Base-by-base conservation (phyloP, 2,888 invertebrate species). In the Caenorhabditis auriculariae region DNA sequence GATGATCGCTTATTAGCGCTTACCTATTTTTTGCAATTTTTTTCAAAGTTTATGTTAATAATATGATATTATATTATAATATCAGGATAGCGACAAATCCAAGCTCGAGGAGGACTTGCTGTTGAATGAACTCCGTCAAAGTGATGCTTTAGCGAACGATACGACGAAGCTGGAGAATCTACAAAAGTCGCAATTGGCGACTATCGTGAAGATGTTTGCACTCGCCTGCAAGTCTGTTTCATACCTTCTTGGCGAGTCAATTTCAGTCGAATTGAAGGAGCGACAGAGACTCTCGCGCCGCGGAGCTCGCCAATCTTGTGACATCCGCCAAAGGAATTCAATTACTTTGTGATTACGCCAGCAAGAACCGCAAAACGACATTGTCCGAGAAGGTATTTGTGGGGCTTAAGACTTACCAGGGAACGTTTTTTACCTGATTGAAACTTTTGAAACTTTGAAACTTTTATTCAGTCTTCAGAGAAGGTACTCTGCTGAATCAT, bases 171-270 rank as follows among this genome's bases (percentile, higher is more conserved):
- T 27, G 5, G 19, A 6, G 41, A 42, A 4, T 45, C 55, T 62
- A 2, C 24, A 47, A 3, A 38, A 44, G 3, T 12, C 24, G 12
- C 69, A 72, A 44, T 52, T 63, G 21, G 51, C 48, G 35, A 39
- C 51, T 0, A 45, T 77, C 21, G 49, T 75, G 26, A 75, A 76
- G 32, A 54, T 78, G 2, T 77, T 77, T 50, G 73, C 76, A 4
- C 47, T 65, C n/a, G 60, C 64, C 2, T 56, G 38, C n/a, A 49
- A 39, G 38, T 49, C 23, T 43, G 23, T 43, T 41, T 17, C 17
- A 41, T 12, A 12, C 21, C 17, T 21, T 12, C 6, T 19, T 19
- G 41, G 21, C 9, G n/a, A n/a, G n/a, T 41, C 21, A n/a, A n/a
- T n/a, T n/a, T n/a, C n/a, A n/a, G n/a, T n/a, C n/a, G n/a, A n/a